phyloP scores from a whole-genome alignment of 1,140 invertebrate genomes.

The Chionoecetes opilio region DNA sequence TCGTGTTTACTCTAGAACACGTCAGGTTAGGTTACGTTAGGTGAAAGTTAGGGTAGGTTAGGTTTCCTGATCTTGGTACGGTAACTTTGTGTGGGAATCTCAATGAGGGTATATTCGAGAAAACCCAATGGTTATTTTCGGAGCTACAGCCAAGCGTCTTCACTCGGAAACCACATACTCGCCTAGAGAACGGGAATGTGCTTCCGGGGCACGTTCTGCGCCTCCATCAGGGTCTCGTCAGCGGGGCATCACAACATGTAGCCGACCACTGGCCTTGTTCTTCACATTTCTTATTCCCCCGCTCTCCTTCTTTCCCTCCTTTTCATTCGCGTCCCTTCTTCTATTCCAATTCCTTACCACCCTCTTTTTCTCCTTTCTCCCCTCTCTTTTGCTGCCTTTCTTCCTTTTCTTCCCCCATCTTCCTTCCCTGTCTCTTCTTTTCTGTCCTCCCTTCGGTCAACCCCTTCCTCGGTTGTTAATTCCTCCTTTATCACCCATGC shows the following conservation, averaged over 20 bases:
- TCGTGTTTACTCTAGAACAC: too few relatives aligned
- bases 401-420: slow-evolving; percentile 17
- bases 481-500: slow-evolving; percentile 7
- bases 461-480: neutral
- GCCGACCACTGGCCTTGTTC: neutral
- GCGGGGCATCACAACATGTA: neutral
- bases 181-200: too few relatives aligned
- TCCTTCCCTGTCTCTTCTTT: slow-evolving; percentile 27
- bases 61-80: too few relatives aligned
- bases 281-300: neutral
- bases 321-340: slow-evolving; percentile 19
- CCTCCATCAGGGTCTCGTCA: neutral
- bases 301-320: neutral
- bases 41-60: too few relatives aligned
- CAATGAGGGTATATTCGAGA: too few relatives aligned
- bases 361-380: slow-evolving; percentile 10
- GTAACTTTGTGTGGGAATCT: too few relatives aligned
- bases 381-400: slow-evolving; percentile 16
- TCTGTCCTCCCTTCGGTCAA: slow-evolving; percentile 2
- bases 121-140: too few relatives aligned
- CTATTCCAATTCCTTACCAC: slow-evolving; percentile 4
- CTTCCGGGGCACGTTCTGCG: neutral
- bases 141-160: too few relatives aligned
- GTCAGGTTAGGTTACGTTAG: too few relatives aligned
- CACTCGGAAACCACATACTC: too few relatives aligned